Evolutionary conservation across 2,113 vertebrate species (phyloP).

Genomic region (Gyps fulvus): DNA sequence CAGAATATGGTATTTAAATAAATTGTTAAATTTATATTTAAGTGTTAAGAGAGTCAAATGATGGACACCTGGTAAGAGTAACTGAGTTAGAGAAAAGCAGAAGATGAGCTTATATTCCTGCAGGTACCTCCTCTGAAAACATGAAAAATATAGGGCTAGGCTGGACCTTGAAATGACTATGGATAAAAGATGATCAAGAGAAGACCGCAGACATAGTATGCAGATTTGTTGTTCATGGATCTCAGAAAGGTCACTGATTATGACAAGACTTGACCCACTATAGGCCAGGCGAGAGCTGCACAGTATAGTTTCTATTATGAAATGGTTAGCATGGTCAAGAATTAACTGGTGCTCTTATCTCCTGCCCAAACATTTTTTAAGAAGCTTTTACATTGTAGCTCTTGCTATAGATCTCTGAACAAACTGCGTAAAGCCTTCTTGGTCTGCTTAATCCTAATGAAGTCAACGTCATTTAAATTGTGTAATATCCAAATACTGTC

Average conservation of each 20-base stretch:
- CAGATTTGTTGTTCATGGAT: background rate
- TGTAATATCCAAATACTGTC: background rate
- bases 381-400: background rate
- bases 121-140: background rate
- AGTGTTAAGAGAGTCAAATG: background rate
- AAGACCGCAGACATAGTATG: accelerated
- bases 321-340: background rate
- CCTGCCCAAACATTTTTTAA: background rate
- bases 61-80: background rate
- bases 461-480: background rate
- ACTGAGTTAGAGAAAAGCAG: background rate
- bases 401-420: background rate
- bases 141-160: background rate
- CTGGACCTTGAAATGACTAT: background rate
- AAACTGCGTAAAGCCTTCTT: background rate
- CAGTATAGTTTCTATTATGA: background rate
- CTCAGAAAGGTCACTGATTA: background rate
- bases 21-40: background rate
- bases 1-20: background rate
- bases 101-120: background rate
- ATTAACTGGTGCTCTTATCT: background rate
- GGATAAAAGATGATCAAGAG: background rate
- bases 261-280: background rate
- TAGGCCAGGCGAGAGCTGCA: background rate
- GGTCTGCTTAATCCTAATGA: background rate